Evolutionary conservation across 2,113 vertebrate genomes (phyloP), one percentile per base, ranked within the genome.

Genomic region (Oncorhynchus gorbuscha): DNA sequence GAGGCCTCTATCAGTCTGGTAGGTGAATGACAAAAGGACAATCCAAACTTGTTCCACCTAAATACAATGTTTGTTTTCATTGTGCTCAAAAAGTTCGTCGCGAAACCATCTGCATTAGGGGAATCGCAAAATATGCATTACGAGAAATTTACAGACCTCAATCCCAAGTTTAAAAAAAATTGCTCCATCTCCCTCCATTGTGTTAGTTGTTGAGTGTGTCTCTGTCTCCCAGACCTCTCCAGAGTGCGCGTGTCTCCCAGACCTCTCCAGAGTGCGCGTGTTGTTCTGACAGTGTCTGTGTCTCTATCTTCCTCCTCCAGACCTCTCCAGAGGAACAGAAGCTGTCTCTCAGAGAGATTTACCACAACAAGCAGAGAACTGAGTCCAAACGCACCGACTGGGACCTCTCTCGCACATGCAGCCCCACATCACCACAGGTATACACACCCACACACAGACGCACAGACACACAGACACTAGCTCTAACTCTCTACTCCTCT

Each of bases 341-440:
- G 30, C 92, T 93, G 12, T 97, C 95, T 48, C 91, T 99, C 84
- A 94, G 91, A 89, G 95, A 97, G 81, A 95, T 97, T 89, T 98
- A 97, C 85, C 91, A 94, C 79, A 94, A 87, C 90, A 97, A 95
- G 80, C 95, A 95, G 79, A 94, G 75, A 73, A 88, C 91, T 28
- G 94, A 87, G 18, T 81, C 89, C 75, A 95, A 92, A 73, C 85
- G 83, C 49, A 83, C 90, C 18, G 94, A 92, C 75, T 92, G 93
- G 90, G 90, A 93, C 22, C 89, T 90, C 80, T 86, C 82, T 16
- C 89, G 86, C n/a, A 91, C 84, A 11, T 89, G 94, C 32, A 92
- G 89, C 71, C 93, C 94, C 1, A 78, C 81, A 67, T 94, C 92
- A 0, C 93, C 95, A 74, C 95, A 96, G 96, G 97, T 97, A 92